Percentiles rank a stretch among this genome's conserved stretches.
phyloP scores from a whole-genome alignment of 2,113 vertebrate species.

The Oryzias woworae region DNA sequence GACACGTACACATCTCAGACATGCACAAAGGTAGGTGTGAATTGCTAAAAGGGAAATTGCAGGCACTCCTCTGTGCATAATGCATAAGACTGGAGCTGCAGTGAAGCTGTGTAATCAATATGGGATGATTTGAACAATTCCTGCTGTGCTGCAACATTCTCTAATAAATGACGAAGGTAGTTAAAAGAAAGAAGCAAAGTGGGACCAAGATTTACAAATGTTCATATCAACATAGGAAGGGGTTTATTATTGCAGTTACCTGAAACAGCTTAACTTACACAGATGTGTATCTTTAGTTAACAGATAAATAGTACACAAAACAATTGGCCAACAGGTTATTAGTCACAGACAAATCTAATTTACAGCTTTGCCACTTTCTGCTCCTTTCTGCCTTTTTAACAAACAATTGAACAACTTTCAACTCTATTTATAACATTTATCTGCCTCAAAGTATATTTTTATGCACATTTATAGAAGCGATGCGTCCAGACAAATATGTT shows the following conservation, averaged over 20 bases:
- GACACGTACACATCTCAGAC: constrained; percentile 19
- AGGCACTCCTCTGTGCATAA: constrained; percentile 29
- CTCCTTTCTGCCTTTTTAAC: no score
- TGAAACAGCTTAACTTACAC: background rate
- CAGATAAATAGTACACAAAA: background rate
- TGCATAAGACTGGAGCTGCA: constrained; percentile 10
- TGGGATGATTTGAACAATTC: constrained; percentile 21
- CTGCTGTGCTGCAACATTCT: constrained; percentile 10
- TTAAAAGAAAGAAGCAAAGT: constrained; percentile 1
- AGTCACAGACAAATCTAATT: no score
- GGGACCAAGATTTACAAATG: background rate
- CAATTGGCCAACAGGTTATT: no score
- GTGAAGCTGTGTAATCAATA: constrained; percentile 37
- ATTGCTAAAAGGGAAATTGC: constrained; percentile 27
- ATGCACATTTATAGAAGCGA: no score
- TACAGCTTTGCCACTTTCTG: no score
- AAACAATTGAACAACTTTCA: no score
- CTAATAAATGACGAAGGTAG: background rate
- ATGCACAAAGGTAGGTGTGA: constrained; percentile 20
- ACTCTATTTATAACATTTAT: no score
- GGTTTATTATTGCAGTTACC: background rate
- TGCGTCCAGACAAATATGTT: no score
- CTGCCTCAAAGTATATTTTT: no score
- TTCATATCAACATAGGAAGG: background rate
- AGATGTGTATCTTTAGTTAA: background rate